These are phyloP conservation scores for Trinectes maculatus DNA, from an alignment of 2,113 vertebrate genomes.

Conservation along the genomic window DNA sequence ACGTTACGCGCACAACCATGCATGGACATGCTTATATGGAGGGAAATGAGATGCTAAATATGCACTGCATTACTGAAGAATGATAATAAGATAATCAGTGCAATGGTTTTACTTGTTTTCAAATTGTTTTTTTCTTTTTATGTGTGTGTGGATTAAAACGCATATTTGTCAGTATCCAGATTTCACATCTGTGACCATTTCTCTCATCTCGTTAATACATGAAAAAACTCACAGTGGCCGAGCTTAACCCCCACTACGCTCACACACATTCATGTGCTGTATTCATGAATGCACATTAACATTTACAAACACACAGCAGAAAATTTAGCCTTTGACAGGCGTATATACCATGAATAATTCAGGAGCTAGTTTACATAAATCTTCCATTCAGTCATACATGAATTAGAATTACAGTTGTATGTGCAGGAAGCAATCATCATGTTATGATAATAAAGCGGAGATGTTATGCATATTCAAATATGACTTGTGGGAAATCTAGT, in stretches of 20 bases:
- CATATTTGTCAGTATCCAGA: background rate
- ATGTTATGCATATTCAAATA: conserved; percentile 36
- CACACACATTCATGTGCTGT: background rate
- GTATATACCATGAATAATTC: conserved; percentile 56
- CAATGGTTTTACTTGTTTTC: too few relatives aligned
- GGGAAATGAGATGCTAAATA: too few relatives aligned
- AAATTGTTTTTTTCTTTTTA: too few relatives aligned
- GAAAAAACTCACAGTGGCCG: background rate
- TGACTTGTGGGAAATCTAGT: conserved; percentile 29
- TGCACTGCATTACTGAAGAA: background rate
- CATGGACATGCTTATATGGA: background rate
- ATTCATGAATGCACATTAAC: conserved; percentile 5
- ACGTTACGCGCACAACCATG: conserved; percentile 10
- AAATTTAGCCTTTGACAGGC: conserved; percentile 49
- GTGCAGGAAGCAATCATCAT: conserved; percentile 46
- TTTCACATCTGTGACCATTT: background rate
- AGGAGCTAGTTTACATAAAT: conserved; percentile 58
- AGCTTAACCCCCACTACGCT: conserved; percentile 5
- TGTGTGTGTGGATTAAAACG: background rate
- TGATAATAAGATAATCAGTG: background rate
- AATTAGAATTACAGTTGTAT: conserved; percentile 50
- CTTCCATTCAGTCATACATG: conserved; percentile 53
- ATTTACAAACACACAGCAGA: conserved; percentile 25
- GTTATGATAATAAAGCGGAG: conserved; percentile 44
- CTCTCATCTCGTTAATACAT: background rate